Evolutionary conservation across 2,888 invertebrate genomes (phyloP), one percentile per base, ranked within the genome.

Genomic region (Drosophila aldrichi): DNA sequence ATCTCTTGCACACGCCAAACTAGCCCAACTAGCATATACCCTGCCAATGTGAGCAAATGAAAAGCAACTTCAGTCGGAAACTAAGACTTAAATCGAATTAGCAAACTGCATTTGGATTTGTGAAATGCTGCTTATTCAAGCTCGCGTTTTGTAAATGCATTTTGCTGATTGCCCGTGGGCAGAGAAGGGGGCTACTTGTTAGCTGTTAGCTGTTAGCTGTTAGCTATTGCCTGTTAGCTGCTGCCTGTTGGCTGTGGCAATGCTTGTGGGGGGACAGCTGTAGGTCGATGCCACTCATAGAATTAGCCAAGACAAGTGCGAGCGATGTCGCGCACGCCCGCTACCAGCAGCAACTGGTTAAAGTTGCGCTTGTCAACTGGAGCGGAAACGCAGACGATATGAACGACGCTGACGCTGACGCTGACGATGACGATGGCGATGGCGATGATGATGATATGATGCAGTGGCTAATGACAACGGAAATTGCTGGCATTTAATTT

Each of bases 381-480:
- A 80, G 78, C 78, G 73, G 78, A 78, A 78, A 79, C 40, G 56
- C 43, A 43, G n/a, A 38, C 51, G 51, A 48, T 20, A 38, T 20
- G 43, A 41, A 48, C n/a, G 22, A 41, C 46, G 20, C 32, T 38
- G 32, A 32, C 18, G 29, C 14, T 38, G 36, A 38, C 36, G 36
- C 14, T 36, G 36, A 16, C 36, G 65, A 25, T 25, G 29, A 36
- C 32, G 36, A 18, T 48, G 49, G 51, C 48, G 49, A 59, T 48
- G 48, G 70, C 46, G 70, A 43, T 78, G 48, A 56, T 25, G 49
- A 16, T 14, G 62, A 34, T 34, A 40, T 34, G 56, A 34, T 49
- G 62, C 48, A 40, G 67, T 48, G 67, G 66, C 68, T 79, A 82
- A 85, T 79, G 73, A 73, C 78, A 82, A 64, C 70, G 75, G 62